These are phyloP conservation scores for Ormyrus labotus DNA, from an alignment of 2,888 invertebrate genomes.

Conservation along the genomic window DNA sequence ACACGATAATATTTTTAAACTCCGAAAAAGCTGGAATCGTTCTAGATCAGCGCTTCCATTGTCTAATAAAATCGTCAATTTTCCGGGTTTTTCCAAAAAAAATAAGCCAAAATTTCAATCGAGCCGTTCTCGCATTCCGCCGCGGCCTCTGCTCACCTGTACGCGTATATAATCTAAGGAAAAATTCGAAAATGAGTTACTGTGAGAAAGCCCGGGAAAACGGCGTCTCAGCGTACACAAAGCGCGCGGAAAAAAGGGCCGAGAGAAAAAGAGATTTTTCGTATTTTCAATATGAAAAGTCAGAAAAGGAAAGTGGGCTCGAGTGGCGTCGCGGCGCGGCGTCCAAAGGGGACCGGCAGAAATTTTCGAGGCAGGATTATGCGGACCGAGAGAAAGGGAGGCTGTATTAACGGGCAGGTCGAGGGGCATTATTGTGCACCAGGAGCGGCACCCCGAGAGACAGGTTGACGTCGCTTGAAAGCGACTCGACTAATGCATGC, in stretches of 20 bases:
- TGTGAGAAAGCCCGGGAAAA: slow-evolving; percentile 42
- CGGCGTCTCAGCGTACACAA: slow-evolving; percentile 4
- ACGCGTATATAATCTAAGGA: background rate
- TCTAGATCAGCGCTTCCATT: too few relatives aligned
- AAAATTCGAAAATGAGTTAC: slow-evolving; percentile 37
- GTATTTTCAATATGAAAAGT: slow-evolving; percentile 18
- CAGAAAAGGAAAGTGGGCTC: slow-evolving; percentile 18
- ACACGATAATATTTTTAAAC: too few relatives aligned
- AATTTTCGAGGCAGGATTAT: slow-evolving; percentile 37
- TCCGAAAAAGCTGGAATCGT: too few relatives aligned
- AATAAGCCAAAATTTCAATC: background rate
- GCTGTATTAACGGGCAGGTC: background rate
- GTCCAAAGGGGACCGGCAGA: background rate
- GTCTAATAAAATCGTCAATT: too few relatives aligned
- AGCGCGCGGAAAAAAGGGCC: slow-evolving; percentile 5
- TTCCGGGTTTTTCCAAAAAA: too few relatives aligned
- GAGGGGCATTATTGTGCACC: background rate
- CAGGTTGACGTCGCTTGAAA: slow-evolving; percentile 27
- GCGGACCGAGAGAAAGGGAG: slow-evolving; percentile 13
- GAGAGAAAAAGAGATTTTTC: slow-evolving; percentile 31
- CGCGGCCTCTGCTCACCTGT: background rate
- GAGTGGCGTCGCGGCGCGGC: background rate
- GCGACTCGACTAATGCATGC: background rate
- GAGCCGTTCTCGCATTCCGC: background rate
- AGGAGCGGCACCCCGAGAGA: background rate